Evolutionary conservation across 2,113 vertebrate genomes (phyloP), one percentile per base, ranked within the genome.

Genomic region (Tauraco erythrolophus): DNA sequence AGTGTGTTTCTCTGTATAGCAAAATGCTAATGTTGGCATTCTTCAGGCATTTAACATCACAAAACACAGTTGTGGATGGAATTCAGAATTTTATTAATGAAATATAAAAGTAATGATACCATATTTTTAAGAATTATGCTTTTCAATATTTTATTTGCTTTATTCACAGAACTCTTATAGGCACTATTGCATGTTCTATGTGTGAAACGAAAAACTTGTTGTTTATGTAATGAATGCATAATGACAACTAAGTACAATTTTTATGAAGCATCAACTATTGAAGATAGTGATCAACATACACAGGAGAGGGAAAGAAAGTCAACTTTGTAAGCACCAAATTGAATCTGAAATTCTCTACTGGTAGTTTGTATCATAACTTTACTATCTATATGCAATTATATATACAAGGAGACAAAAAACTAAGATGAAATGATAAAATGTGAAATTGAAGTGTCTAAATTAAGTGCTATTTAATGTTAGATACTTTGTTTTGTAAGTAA

Each of bases 131-230:
- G 70, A 84, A 85, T 66, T 66, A 57, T 51, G 72, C 10, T 84
- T 84, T 96, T 96, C 86, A 81, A 68, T 45, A 76, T 57, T 48
- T 54, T 54, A 72, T 93, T 92, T 96, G 70, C 78, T 97, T 96
- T 94, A 84, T 88, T 81, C 31, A 68, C 53, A 69, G 39, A 68
- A 69, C 30, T 92, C 66, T 62, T 62, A 72, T 64, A 68, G 39
- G 57, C 39, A 60, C 33, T 78, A 45, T 54, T 84, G 31, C 21
- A 41, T 89, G 91, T 91, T 65, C 61, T 84, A 4, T 75, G n/a
- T 37, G 28, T 85, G 39, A 80, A 61, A 84, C 35, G n/a, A 72
- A 88, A 84, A 56, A 50, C 14, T 65, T 46, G 60, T 17, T 70
- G 24, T 24, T 53, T 65, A 43, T 53, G 58, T 62, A 57, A 30